Conservation (phyloP, 2,113 vertebrate species). For the Smithornis capensis region DNA sequence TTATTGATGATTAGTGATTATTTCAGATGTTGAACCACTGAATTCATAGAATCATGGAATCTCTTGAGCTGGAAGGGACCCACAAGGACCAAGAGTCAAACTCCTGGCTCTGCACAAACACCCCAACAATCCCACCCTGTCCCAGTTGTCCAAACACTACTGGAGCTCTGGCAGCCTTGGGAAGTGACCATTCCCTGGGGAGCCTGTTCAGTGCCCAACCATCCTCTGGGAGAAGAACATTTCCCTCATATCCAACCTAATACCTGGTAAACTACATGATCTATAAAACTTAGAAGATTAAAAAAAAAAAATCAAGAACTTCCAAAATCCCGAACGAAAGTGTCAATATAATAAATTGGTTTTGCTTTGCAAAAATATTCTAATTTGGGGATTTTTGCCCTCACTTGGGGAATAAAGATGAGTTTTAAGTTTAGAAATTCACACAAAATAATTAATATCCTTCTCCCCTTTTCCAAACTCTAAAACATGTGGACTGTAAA, state of each 20-base stretch:
- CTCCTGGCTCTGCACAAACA: neutral
- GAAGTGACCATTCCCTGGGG: neutral
- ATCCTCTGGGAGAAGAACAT: neutral
- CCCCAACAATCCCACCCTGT: neutral
- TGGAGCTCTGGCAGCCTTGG: neutral
- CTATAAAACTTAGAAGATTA: neutral
- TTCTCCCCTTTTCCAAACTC: neutral
- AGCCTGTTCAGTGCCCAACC: neutral
- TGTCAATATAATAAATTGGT: fast-evolving
- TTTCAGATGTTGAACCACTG: neutral
- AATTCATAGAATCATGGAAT: neutral
- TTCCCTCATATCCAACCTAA: fast-evolving
- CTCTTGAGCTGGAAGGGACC: neutral
- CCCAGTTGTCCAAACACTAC: fast-evolving
- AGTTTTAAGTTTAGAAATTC: neutral
- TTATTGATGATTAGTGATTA: too few species aligned
- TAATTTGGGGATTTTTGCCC: neutral
- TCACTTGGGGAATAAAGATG: neutral
- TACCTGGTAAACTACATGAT: neutral
- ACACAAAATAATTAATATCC: too few species aligned
- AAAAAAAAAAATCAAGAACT: neutral
- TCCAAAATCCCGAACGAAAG: neutral
- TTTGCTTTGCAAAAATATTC: neutral
- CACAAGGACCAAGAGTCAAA: neutral
- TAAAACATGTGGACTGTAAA: too few species aligned